Evolutionary conservation across 2,113 vertebrate species (phyloP).

Genomic region (Otolemur garnettii): DNA sequence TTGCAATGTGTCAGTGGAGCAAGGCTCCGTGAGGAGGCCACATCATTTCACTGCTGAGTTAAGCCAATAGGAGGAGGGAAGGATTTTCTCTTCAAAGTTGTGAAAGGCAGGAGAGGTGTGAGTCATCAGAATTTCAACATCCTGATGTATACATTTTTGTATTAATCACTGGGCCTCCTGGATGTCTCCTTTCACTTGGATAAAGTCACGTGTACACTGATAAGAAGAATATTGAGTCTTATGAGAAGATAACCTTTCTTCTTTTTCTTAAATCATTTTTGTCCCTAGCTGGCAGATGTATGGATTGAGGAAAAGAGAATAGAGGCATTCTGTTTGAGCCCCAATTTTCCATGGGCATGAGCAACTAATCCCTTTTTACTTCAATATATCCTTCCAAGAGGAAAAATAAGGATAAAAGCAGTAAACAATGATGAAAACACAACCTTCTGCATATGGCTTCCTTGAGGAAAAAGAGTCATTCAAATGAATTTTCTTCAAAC

Average conservation of each 20-base stretch:
- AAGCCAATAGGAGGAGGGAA: neutral
- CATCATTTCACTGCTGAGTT: neutral
- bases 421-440: neutral
- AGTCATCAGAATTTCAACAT: neutral
- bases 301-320: neutral
- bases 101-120: neutral
- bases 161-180: neutral
- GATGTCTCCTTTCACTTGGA: neutral
- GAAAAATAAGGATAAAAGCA: neutral
- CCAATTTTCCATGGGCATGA: neutral
- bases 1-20: neutral
- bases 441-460: neutral
- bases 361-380: neutral
- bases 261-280: neutral
- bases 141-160: neutral
- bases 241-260: neutral
- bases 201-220: neutral
- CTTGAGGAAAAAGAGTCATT: neutral
- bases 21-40: neutral
- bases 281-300: neutral
- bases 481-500: neutral
- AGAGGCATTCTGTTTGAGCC: neutral
- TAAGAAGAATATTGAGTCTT: neutral
- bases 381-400: neutral
- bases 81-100: neutral